These are phyloP conservation scores for Tipula lateralis DNA, from an alignment of 2,888 invertebrate genomes.

Conservation along the genomic window DNA sequence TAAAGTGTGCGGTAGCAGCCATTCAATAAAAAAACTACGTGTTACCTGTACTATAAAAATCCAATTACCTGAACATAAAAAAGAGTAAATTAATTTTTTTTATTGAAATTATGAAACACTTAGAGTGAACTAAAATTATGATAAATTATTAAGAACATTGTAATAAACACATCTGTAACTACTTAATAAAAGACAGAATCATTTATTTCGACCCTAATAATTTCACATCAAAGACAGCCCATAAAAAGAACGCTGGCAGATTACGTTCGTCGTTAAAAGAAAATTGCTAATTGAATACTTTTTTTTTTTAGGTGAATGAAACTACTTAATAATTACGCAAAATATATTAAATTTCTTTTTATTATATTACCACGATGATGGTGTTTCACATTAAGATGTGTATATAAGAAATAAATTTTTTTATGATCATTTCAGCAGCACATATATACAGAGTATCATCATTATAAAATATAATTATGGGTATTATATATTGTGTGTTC, in stretches of 20 bases:
- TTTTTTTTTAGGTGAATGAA: background rate
- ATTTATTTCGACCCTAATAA: background rate
- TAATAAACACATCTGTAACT: no score
- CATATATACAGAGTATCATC: background rate
- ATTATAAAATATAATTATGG: background rate
- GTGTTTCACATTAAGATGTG: no score
- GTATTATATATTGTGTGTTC: no score
- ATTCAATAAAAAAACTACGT: no score
- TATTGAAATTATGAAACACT: no score
- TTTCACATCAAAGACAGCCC: background rate
- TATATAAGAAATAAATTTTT: background rate
- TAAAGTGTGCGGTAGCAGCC: no score
- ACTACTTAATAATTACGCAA: background rate
- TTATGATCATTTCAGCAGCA: background rate
- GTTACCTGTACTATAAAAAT: no score
- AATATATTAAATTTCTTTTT: background rate
- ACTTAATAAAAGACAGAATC: no score
- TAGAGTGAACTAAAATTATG: no score
- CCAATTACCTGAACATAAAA: no score
- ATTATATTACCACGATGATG: background rate
- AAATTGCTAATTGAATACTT: background rate
- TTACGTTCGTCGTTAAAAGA: background rate
- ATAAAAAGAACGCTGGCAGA: background rate
- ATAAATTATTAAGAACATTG: no score
- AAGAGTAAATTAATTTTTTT: no score